A percentile compares a stretch with the other conserved stretches of the same genome.
phyloP scores from a whole-genome alignment of 1,140 invertebrate genomes.

The Galleria mellonella region DNA sequence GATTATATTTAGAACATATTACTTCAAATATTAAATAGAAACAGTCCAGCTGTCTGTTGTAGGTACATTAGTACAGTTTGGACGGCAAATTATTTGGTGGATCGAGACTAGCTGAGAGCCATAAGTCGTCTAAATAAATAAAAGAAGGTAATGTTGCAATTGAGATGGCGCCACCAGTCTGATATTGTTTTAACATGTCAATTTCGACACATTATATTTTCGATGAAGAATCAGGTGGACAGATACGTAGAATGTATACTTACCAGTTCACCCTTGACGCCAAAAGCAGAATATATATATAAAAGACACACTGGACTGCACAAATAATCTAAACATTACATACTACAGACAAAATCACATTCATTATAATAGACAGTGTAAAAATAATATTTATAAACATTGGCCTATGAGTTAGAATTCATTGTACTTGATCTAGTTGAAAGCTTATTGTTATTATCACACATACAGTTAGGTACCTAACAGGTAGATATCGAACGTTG shows the following conservation, averaged over 20 bases:
- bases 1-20: constrained; percentile 24
- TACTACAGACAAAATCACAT: constrained; percentile 65
- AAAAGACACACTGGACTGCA: constrained; percentile 44
- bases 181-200: no score
- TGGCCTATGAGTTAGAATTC: constrained; percentile 68
- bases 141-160: no score
- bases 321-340: constrained; percentile 48
- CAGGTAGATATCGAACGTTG: constrained; percentile 61
- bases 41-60: constrained; percentile 2
- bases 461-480: constrained; percentile 50
- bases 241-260: no score
- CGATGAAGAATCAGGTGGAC: no score
- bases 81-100: constrained; percentile 63
- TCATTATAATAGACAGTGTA: constrained; percentile 66
- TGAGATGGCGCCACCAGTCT: no score
- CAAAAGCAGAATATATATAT: constrained; percentile 6
- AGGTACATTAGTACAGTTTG: constrained; percentile 20
- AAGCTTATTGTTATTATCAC: constrained; percentile 72
- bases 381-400: constrained; percentile 72
- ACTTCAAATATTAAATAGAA: constrained; percentile 1
- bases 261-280: no score
- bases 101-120: not conserved
- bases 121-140: no score
- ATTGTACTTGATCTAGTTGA: constrained; percentile 69
- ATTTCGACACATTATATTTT: no score